phyloP scores from a whole-genome alignment of 2,113 vertebrate genomes.

The Scomber colias region DNA sequence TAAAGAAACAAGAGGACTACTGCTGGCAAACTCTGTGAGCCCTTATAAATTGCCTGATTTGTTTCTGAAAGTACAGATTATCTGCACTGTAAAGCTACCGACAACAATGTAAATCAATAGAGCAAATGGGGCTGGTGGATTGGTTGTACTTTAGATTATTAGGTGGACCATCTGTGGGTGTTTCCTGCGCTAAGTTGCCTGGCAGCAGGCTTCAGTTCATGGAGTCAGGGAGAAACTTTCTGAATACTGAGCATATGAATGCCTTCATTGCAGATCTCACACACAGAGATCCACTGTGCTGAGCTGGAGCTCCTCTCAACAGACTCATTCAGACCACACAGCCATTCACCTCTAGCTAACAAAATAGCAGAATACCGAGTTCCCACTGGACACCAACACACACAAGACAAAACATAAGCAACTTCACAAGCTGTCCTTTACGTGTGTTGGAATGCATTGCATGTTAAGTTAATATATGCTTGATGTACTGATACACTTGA shows the following conservation, averaged over 20 bases:
- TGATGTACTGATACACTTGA: no score
- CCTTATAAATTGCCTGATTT: slow-evolving; percentile 8
- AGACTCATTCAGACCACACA: slow-evolving; percentile 71
- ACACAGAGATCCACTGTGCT: slow-evolving; percentile 76
- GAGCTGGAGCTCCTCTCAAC: slow-evolving; percentile 52
- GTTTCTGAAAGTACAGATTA: slow-evolving; percentile 27
- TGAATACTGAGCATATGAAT: slow-evolving; percentile 76
- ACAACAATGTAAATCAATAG: slow-evolving; percentile 37
- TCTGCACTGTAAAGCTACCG: slow-evolving; percentile 23
- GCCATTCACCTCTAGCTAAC: slow-evolving; percentile 52
- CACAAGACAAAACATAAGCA: background rate
- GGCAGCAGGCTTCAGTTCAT: slow-evolving; percentile 56
- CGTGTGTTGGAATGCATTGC: background rate
- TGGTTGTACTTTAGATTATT: slow-evolving; percentile 41
- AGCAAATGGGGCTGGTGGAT: slow-evolving; percentile 15
- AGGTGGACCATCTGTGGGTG: slow-evolving; percentile 54
- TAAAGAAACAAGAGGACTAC: slow-evolving; percentile 9
- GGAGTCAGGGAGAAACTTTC: slow-evolving; percentile 62
- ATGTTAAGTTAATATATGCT: background rate
- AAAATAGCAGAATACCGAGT: slow-evolving; percentile 46
- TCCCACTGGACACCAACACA: slow-evolving; percentile 35
- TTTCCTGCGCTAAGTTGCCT: slow-evolving; percentile 56
- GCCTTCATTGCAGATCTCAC: slow-evolving; percentile 59
- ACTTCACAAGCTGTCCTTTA: slow-evolving; percentile 2
- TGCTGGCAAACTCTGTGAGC: slow-evolving; percentile 6